Conservation (phyloP, 1,140 invertebrate genomes). For the Archegozetes longisetosus region DNA sequence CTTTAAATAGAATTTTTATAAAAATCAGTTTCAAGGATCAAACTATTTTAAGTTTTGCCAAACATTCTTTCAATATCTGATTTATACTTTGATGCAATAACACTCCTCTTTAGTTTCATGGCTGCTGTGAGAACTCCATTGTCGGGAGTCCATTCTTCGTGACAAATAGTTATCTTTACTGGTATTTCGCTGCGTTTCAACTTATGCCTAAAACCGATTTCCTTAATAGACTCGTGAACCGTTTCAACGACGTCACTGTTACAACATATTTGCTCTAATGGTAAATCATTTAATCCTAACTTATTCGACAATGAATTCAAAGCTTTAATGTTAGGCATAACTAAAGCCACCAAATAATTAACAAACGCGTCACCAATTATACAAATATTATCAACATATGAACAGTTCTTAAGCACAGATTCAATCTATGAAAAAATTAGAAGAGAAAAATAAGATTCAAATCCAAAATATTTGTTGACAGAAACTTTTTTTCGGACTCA, state of each 20-base stretch:
- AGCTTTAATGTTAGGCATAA: constrained; percentile 57
- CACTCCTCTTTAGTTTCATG: constrained; percentile 27
- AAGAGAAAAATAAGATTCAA: too few species aligned
- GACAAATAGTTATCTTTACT: neutral
- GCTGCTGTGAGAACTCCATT: constrained; percentile 20
- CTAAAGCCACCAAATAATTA: constrained; percentile 68
- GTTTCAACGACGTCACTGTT: neutral
- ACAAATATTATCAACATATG: constrained; percentile 86
- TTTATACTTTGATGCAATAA: constrained; percentile 20
- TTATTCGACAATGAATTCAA: constrained; percentile 48
- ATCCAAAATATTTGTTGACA: too few species aligned
- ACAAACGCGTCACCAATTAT: constrained; percentile 74
- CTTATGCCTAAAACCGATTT: neutral
- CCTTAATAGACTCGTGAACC: neutral
- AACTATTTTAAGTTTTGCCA: too few species aligned
- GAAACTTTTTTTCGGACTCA: too few species aligned
- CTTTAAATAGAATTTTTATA: too few species aligned
- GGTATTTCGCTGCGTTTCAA: neutral
- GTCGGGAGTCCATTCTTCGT: neutral
- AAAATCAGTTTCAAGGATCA: too few species aligned
- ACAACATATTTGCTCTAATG: neutral
- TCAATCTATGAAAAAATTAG: too few species aligned
- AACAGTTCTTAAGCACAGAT: constrained; percentile 60
- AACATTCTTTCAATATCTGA: constrained; percentile 40
- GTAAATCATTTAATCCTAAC: neutral